Evolutionary conservation across 1,140 invertebrate species (phyloP).

Genomic region (Dreissena polymorpha): DNA sequence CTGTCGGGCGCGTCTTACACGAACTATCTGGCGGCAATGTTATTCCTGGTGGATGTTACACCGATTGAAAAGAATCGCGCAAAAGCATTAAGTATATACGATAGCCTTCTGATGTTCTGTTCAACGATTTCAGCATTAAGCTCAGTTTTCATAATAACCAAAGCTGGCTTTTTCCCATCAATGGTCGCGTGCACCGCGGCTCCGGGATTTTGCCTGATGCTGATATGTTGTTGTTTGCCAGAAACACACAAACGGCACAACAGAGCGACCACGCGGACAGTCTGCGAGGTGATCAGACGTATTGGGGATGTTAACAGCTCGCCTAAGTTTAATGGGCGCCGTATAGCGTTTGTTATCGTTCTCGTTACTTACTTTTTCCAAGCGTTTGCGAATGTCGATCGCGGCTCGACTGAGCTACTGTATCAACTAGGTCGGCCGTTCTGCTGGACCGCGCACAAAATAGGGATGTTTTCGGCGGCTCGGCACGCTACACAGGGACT

Average conservation of each 20-base stretch:
- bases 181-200: not conserved
- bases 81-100: not conserved
- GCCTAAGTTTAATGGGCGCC: no score
- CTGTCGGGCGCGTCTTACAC: slow-evolving; percentile 5
- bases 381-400: not conserved
- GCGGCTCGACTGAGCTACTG: slow-evolving; percentile 24
- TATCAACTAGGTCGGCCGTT: slow-evolving; percentile 49
- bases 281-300: no score
- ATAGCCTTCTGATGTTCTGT: not conserved
- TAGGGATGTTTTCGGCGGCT: slow-evolving; percentile 18
- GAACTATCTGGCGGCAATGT: not conserved
- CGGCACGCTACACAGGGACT: slow-evolving; percentile 12
- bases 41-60: slow-evolving; percentile 49
- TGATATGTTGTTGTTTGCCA: slow-evolving; percentile 5
- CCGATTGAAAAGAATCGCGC: slow-evolving; percentile 3
- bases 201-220: not conserved
- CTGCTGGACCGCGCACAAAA: slow-evolving; percentile 33
- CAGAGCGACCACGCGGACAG: no score
- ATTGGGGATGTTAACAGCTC: no score
- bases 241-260: not conserved
- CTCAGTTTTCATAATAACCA: slow-evolving; percentile 22
- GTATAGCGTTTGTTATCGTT: no score
- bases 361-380: slow-evolving; percentile 12
- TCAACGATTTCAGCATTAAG: slow-evolving; percentile 4
- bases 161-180: slow-evolving; percentile 7